These are phyloP conservation scores for Jaculus jaculus DNA, from an alignment of 2,113 vertebrate genomes.

Conservation along the genomic window DNA sequence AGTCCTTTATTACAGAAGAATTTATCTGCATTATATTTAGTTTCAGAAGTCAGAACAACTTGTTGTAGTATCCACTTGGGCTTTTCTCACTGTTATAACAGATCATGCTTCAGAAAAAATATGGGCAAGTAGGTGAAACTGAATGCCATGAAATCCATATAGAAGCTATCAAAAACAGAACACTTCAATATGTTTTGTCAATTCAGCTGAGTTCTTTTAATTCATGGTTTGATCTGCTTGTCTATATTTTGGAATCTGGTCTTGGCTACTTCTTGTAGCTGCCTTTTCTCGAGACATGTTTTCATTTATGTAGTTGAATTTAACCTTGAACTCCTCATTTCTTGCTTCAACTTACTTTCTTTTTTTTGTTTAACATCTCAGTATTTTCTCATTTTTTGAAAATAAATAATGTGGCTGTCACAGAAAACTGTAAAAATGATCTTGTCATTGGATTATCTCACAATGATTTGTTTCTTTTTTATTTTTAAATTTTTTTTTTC, in stretches of 20 bases:
- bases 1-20: background rate
- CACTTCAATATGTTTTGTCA: background rate
- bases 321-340: accelerated
- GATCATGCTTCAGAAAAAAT: background rate
- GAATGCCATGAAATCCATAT: background rate
- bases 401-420: background rate
- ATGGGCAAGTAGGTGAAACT: background rate
- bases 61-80: background rate
- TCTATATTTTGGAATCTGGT: background rate
- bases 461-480: background rate
- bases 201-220: background rate
- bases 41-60: background rate
- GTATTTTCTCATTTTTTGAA: background rate
- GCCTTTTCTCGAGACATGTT: background rate
- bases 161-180: background rate
- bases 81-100: background rate
- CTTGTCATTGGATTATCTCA: background rate
- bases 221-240: background rate
- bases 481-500: background rate
- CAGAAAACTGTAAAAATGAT: slow-evolving; percentile 18
- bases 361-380: background rate
- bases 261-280: background rate
- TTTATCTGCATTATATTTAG: background rate
- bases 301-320: accelerated
- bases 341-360: background rate